phyloP scores from a whole-genome alignment of 2,113 vertebrate species.

The Clinocottus analis region DNA sequence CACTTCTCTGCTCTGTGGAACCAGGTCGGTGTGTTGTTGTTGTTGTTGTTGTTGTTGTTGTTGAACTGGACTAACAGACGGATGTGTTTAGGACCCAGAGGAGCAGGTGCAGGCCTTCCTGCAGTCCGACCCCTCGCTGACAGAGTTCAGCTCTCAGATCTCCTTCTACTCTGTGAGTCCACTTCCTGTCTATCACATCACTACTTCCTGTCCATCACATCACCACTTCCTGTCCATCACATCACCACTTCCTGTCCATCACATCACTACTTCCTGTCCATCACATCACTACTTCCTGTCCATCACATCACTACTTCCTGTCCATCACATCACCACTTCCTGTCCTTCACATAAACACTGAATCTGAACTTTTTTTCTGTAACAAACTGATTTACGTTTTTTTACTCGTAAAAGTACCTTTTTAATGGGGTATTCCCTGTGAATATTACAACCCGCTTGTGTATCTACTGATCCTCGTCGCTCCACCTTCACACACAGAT shows the following conservation, averaged over 20 bases:
- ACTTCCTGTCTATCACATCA: not conserved
- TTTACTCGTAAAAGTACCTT: no score
- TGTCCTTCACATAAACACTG: no score
- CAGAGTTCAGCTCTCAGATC: conserved; percentile 86
- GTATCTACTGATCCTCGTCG: no score
- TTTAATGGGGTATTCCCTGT: no score
- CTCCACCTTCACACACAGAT: no score
- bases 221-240: no score
- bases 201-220: not conserved
- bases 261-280: not conserved
- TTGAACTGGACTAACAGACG: not conserved
- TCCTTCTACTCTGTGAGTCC: conserved; percentile 84
- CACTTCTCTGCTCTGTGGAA: conserved; percentile 86
- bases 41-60: not conserved
- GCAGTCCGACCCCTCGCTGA: conserved; percentile 79
- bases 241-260: not conserved
- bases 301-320: no score
- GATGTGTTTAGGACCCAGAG: conserved; percentile 82
- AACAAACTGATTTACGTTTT: no score
- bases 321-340: no score
- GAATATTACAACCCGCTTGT: no score
- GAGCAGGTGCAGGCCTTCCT: conserved; percentile 85
- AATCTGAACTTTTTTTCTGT: no score
- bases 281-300: no score
- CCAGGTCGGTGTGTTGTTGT: conserved; percentile 76